Percentiles rank a stretch among this genome's conserved stretches.
phyloP scores from a whole-genome alignment of 1,140 invertebrate species.

The Drosophila azteca region DNA sequence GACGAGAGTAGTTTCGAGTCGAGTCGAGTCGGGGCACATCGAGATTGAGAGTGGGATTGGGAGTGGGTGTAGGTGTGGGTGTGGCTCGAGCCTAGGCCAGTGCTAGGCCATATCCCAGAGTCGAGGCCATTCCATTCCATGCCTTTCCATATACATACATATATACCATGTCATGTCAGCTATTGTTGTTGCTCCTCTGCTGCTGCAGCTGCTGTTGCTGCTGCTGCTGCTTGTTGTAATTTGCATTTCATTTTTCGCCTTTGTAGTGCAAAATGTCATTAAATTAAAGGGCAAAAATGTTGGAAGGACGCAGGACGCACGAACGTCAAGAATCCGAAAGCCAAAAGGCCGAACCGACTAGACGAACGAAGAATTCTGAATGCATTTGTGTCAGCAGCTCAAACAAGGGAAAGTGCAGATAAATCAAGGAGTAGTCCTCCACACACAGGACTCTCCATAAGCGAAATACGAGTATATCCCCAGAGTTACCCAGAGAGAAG shows the following conservation, averaged over 20 bases:
- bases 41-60: too few species aligned
- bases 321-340: constrained; percentile 9
- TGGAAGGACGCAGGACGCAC: too few species aligned
- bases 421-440: constrained; percentile 23
- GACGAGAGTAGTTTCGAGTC: too few species aligned
- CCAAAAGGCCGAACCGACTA: neutral
- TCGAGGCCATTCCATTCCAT: constrained; percentile 55
- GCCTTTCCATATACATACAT: too few species aligned
- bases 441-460: too few species aligned
- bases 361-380: neutral
- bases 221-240: constrained; percentile 57
- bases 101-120: constrained; percentile 38
- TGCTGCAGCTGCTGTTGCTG: constrained; percentile 3
- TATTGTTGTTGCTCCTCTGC: constrained; percentile 12
- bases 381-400: neutral
- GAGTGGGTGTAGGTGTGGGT: too few species aligned
- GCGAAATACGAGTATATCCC: too few species aligned
- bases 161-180: constrained; percentile 52
- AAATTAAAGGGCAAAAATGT: constrained; percentile 63
- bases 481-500: neutral
- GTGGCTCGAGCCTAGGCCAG: neutral
- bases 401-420: constrained; percentile 4
- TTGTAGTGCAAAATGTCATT: constrained; percentile 74
- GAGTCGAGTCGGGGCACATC: too few species aligned
- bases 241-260: constrained; percentile 76